A percentile compares a stretch with the other conserved stretches of the same genome.
These are phyloP conservation scores for Tuberolachnus salignus DNA, from an alignment of 2,888 invertebrate species.

Conservation along the genomic window DNA sequence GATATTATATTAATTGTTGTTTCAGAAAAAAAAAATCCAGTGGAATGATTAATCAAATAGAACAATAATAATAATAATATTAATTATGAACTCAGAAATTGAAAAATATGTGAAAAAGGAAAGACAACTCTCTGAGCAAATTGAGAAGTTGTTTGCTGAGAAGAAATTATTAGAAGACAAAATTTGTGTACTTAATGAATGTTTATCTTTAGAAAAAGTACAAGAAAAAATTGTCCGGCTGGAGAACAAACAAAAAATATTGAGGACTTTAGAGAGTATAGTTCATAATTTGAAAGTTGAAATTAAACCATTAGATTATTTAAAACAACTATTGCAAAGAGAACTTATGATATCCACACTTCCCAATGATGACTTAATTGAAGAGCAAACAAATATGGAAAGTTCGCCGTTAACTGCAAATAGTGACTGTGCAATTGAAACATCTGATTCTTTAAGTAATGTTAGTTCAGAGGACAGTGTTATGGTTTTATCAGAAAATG, in stretches of 20 bases:
- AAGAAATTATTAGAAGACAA: slow-evolving; percentile 27
- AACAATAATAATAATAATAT: neutral
- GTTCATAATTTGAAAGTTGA: slow-evolving; percentile 23
- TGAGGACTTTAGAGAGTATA: slow-evolving; percentile 16
- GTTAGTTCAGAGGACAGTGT: slow-evolving; percentile 39
- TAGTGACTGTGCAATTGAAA: slow-evolving; percentile 23
- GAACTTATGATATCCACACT: neutral
- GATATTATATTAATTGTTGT: neutral
- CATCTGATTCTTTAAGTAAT: slow-evolving; percentile 32
- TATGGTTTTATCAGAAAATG: slow-evolving; percentile 37
- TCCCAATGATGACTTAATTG: neutral
- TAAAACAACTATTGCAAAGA: slow-evolving; percentile 26
- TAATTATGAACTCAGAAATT: slow-evolving; percentile 31
- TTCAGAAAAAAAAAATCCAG: slow-evolving; percentile 2
- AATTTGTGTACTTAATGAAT: slow-evolving; percentile 29
- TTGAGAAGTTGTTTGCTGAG: slow-evolving; percentile 24
- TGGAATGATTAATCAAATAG: neutral
- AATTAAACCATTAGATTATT: slow-evolving; percentile 44
- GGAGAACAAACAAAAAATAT: slow-evolving; percentile 46
- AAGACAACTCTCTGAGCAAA: slow-evolving; percentile 26
- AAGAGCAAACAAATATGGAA: neutral
- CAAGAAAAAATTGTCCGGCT: slow-evolving; percentile 28
- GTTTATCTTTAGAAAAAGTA: slow-evolving; percentile 42
- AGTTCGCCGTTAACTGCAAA: neutral
- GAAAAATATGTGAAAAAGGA: slow-evolving; percentile 31